These are phyloP conservation scores for Syngnathus rostellatus DNA, from an alignment of 2,797 vertebrate genomes.

Conservation along the genomic window DNA sequence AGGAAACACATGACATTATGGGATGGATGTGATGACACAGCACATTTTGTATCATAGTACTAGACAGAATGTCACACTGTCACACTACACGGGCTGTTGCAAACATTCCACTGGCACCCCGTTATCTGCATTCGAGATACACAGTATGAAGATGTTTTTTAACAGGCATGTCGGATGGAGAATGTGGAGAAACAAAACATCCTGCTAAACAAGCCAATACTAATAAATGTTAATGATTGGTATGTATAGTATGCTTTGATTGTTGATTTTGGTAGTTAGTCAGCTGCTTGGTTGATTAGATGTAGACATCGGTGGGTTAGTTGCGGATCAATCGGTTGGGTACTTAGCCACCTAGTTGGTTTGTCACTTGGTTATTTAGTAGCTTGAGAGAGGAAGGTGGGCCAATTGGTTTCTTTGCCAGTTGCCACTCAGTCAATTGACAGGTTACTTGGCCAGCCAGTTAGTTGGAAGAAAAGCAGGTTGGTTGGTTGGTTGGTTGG, in stretches of 20 bases:
- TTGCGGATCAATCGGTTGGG: background rate
- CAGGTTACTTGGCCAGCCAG: background rate
- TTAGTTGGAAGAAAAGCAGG: background rate
- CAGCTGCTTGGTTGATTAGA: background rate
- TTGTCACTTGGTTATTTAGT: background rate
- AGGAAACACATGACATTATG: background rate
- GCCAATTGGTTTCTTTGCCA: too few relatives aligned
- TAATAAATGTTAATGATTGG: too few relatives aligned
- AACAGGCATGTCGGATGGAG: too few relatives aligned
- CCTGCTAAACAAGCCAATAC: too few relatives aligned
- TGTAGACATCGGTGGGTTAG: background rate
- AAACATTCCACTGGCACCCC: too few relatives aligned
- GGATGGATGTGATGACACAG: constrained; percentile 3
- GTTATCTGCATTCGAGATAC: too few relatives aligned
- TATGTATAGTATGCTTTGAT: too few relatives aligned
- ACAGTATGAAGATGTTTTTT: too few relatives aligned
- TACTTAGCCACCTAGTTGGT: background rate
- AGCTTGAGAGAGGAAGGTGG: too few relatives aligned
- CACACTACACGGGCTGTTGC: too few relatives aligned
- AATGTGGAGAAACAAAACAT: too few relatives aligned
- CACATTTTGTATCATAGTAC: background rate
- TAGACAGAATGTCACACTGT: too few relatives aligned
- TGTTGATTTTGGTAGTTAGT: background rate
- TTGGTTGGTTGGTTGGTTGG: background rate
- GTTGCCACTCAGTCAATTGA: background rate